Evolutionary conservation across 23 tunicate species (phyloP).

Genomic region (Trididemnum nubilum): DNA sequence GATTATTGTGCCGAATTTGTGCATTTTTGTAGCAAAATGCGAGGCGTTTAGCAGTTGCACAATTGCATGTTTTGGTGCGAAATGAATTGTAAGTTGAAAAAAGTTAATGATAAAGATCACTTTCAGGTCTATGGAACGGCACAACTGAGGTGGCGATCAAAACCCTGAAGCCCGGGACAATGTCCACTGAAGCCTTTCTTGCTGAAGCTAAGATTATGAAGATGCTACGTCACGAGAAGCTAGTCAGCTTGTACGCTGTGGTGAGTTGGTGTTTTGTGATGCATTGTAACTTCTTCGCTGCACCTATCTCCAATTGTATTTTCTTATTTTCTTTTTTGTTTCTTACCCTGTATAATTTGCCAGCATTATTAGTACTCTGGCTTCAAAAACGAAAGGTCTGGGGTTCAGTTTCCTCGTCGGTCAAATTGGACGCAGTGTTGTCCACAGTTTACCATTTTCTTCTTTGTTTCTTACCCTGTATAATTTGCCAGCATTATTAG

Average conservation of each 20-base stretch:
- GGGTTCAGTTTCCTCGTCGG: too few relatives aligned
- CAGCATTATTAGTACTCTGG: not conserved
- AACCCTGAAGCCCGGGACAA: constrained; percentile 90
- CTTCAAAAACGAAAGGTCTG: too few relatives aligned
- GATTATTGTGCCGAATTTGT: too few relatives aligned
- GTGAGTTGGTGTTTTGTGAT: constrained; percentile 38
- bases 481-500: too few relatives aligned
- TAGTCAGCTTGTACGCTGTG: constrained; percentile 95
- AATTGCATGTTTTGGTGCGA: too few relatives aligned
- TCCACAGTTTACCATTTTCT: too few relatives aligned
- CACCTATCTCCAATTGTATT: not conserved
- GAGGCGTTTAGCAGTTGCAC: too few relatives aligned
- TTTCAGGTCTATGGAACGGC: constrained; percentile 89
- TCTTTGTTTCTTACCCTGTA: too few relatives aligned
- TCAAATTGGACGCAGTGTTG: too few relatives aligned
- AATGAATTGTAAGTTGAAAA: too few relatives aligned
- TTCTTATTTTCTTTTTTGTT: not conserved
- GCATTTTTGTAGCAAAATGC: too few relatives aligned
- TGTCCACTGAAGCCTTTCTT: constrained; percentile 98
- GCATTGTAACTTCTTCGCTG: not conserved
- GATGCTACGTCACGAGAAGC: constrained; percentile 93
- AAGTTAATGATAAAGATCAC: too few relatives aligned
- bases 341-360: not conserved
- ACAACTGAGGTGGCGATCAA: constrained; percentile 97
- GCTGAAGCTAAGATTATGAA: constrained; percentile 99